A percentile compares a stretch with the other conserved stretches of the same genome.
Evolutionary conservation across 2,797 vertebrate species (phyloP).

Genomic region (Gorsachius magnificus): DNA sequence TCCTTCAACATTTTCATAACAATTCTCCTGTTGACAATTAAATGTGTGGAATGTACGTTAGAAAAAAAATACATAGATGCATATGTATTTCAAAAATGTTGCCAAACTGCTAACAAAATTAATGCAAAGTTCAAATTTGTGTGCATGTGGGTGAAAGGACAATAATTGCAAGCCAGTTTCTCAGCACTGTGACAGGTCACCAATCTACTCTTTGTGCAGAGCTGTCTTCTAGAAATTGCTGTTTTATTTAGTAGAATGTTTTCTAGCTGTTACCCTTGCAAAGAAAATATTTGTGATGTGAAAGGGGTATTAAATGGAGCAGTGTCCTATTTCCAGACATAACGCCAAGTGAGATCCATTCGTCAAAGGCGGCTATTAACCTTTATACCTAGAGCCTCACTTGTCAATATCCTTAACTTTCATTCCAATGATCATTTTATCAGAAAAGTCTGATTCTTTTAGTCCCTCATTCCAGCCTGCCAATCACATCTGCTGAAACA

Average conservation of each 20-base stretch:
- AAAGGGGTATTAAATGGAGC: constrained; percentile 7
- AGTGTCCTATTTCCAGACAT: constrained; percentile 7
- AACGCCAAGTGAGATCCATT: neutral
- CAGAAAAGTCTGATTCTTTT: constrained; percentile 36
- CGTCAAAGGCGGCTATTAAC: constrained; percentile 39
- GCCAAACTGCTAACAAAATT: neutral
- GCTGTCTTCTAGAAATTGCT: neutral
- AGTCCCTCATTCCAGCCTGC: neutral
- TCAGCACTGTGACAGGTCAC: neutral
- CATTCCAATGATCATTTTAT: constrained; percentile 44
- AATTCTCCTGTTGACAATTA: neutral
- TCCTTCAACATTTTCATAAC: neutral
- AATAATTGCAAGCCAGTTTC: neutral
- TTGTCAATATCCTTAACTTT: constrained; percentile 51
- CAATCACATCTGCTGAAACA: neutral
- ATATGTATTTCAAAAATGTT: neutral
- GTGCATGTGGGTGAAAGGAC: neutral
- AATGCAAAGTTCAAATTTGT: neutral
- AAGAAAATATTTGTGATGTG: constrained; percentile 36
- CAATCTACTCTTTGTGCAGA: neutral
- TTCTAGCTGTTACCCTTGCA: neutral
- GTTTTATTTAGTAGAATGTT: constrained; percentile 19
- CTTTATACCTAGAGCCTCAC: constrained; percentile 17
- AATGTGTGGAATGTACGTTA: neutral
- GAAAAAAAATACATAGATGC: neutral